Evolutionary conservation across 1,140 invertebrate genomes (phyloP).

Genomic region (Lucilia sericata): DNA sequence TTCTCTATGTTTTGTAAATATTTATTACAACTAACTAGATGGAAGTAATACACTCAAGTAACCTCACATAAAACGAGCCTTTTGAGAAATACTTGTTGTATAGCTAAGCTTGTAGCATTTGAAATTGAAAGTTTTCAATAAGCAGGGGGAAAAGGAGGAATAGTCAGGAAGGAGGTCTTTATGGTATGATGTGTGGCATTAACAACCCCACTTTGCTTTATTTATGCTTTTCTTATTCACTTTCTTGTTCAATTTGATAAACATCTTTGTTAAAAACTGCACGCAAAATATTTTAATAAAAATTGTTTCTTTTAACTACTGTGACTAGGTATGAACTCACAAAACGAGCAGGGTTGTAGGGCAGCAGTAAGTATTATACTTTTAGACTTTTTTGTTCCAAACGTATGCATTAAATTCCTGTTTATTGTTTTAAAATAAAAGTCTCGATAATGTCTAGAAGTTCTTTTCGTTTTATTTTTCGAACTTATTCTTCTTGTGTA

Average conservation of each 20-base stretch:
- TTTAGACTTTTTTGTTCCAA: not conserved
- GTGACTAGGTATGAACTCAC: not conserved
- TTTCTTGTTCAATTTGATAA: not conserved
- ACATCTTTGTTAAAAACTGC: conserved; percentile 33
- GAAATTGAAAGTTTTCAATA: conserved; percentile 43
- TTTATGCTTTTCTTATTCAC: not conserved
- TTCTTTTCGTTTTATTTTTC: not conserved
- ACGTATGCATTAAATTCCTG: conserved; percentile 21
- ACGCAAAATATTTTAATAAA: conserved; percentile 43
- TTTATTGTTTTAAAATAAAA: conserved; percentile 29
- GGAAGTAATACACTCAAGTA: not conserved
- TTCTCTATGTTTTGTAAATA: conserved; percentile 8
- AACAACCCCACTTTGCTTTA: conserved; percentile 29
- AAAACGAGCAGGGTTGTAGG: not conserved
- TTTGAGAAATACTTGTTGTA: too few species aligned
- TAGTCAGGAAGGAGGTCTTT: conserved; percentile 17
- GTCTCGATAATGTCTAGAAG: conserved; percentile 35
- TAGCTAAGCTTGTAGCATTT: not conserved
- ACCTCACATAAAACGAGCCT: not conserved
- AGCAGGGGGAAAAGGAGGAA: not conserved
- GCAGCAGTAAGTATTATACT: not conserved
- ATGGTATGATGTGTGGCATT: not conserved
- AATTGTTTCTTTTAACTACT: conserved; percentile 11
- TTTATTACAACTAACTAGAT: too few species aligned
- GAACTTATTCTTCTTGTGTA: not conserved